Percentiles rank a stretch among this genome's conserved stretches.
These are phyloP conservation scores for Patella ulyssiponensis DNA, from an alignment of 2,888 invertebrate genomes.

Conservation along the genomic window DNA sequence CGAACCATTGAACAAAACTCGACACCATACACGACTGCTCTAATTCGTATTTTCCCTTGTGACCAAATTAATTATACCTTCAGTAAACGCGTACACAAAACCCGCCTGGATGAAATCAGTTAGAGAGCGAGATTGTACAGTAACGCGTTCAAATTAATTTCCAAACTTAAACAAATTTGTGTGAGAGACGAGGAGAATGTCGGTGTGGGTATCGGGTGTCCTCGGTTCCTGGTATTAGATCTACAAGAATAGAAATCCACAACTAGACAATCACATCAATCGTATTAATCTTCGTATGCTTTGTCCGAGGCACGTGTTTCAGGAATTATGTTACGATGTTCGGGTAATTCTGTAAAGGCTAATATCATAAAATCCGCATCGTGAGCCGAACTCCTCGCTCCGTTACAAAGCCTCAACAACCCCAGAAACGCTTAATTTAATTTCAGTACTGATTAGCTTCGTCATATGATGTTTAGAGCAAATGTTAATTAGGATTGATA, in stretches of 20 bases:
- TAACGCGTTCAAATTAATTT: not conserved
- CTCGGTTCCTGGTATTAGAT: too few relatives aligned
- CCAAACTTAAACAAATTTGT: not conserved
- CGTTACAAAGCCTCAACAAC: too few relatives aligned
- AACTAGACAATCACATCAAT: not conserved
- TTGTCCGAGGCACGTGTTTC: not conserved
- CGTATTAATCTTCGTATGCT: not conserved
- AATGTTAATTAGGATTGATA: not conserved
- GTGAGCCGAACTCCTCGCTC: too few relatives aligned
- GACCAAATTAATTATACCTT: slow-evolving; percentile 30
- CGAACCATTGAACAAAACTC: not conserved
- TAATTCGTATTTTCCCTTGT: slow-evolving; percentile 23
- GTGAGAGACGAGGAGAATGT: not conserved
- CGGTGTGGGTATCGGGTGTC: too few relatives aligned
- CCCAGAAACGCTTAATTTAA: too few relatives aligned
- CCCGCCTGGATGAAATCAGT: not conserved
- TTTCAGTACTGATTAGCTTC: too few relatives aligned
- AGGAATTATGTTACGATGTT: too few relatives aligned
- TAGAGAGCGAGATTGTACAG: not conserved
- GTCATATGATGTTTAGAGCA: not conserved
- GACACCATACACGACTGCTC: slow-evolving; percentile 9
- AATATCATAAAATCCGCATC: too few relatives aligned
- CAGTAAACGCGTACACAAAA: slow-evolving; percentile 24
- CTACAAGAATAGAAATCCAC: not conserved
- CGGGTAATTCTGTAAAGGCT: too few relatives aligned